Percentiles rank a stretch among this genome's conserved stretches.
phyloP scores from a whole-genome alignment of 2,113 vertebrate species.

The Corydoras sp. region DNA sequence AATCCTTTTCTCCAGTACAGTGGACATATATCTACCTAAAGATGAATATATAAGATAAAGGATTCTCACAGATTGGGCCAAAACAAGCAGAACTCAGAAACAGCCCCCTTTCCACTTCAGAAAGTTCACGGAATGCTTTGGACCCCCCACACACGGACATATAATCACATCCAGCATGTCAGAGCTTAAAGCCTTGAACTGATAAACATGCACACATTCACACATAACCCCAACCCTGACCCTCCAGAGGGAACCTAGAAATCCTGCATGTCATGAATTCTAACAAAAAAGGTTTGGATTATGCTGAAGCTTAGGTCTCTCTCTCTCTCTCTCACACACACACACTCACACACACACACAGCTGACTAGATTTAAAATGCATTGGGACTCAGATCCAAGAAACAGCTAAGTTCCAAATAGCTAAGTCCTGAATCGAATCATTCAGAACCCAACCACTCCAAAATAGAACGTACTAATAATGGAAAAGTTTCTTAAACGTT shows the following conservation, averaged over 20 bases:
- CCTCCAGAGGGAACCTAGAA: constrained; percentile 46
- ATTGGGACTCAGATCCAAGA: too few species aligned
- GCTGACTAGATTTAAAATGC: too few species aligned
- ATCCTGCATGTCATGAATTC: constrained; percentile 63
- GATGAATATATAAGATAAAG: constrained; percentile 60
- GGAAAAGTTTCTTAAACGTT: too few species aligned
- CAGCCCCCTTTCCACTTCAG: constrained; percentile 49
- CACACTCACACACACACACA: constrained; percentile 12
- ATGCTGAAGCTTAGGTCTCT: constrained; percentile 42
- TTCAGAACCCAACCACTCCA: too few species aligned
- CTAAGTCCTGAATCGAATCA: too few species aligned
- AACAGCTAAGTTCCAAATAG: too few species aligned
- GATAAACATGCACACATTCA: neutral
- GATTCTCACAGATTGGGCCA: constrained; percentile 69
- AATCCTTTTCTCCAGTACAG: constrained; percentile 36
- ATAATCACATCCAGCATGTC: neutral
- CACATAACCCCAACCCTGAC: constrained; percentile 32
- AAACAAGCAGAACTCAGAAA: constrained; percentile 41
- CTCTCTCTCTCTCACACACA: constrained; percentile 20
- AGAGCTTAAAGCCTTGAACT: neutral
- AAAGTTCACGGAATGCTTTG: constrained; percentile 44
- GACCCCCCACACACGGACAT: constrained; percentile 7
- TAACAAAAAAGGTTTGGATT: constrained; percentile 51
- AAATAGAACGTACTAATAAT: too few species aligned
- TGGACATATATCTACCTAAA: constrained; percentile 53